phyloP scores from a whole-genome alignment of 2,797 vertebrate species.

The Lacerta viridis region DNA sequence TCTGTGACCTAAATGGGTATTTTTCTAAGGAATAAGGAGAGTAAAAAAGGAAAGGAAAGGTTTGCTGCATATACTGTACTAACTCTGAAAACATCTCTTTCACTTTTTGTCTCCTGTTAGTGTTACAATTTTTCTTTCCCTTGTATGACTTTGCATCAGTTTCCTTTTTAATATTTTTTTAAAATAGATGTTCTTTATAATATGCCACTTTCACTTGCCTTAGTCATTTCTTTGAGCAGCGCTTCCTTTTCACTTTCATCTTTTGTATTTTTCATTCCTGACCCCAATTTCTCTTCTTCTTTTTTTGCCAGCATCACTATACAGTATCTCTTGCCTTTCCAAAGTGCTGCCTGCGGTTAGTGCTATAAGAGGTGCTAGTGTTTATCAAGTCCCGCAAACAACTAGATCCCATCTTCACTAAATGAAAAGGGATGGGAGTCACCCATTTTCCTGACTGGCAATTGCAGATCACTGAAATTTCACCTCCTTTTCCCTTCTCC shows the following conservation, averaged over 20 bases:
- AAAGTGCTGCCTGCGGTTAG: not conserved
- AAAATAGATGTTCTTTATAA: not conserved
- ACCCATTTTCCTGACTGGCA: not conserved
- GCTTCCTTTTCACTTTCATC: not conserved
- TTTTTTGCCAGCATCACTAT: not conserved
- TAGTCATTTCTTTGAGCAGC: too few species aligned
- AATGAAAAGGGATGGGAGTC: not conserved
- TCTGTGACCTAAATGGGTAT: too few species aligned
- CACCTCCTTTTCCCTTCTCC: too few species aligned
- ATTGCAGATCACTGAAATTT: not conserved
- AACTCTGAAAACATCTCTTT: too few species aligned
- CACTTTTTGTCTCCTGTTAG: not conserved
- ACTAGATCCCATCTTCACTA: not conserved
- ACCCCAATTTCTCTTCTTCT: not conserved
- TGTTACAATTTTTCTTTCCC: not conserved
- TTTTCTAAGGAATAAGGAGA: too few species aligned
- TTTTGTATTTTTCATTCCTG: not conserved
- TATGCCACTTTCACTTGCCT: not conserved
- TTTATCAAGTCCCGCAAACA: not conserved
- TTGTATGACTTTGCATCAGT: not conserved
- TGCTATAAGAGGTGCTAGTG: not conserved
- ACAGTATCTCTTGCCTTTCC: not conserved
- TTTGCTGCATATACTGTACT: too few species aligned
- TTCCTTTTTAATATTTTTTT: too few species aligned
- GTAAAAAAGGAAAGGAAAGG: too few species aligned